Conservation (phyloP, 2,797 vertebrate species). For the Esox masquinongy region DNA sequence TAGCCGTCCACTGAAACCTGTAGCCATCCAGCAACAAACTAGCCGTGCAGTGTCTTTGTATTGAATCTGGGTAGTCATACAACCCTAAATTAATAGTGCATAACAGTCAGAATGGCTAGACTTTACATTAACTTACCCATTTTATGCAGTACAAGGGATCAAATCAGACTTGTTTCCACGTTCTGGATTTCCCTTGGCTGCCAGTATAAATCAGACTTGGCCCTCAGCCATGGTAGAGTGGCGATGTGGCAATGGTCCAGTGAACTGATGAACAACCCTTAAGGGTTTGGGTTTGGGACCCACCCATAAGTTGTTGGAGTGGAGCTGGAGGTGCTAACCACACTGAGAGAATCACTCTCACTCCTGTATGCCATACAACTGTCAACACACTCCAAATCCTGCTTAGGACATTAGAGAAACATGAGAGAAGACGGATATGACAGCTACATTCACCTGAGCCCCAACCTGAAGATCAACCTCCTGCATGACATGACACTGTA, state of each 20-base stretch:
- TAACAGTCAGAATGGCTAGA: neutral
- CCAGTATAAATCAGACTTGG: neutral
- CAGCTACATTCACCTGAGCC: neutral
- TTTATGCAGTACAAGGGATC: neutral
- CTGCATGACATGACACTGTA: constrained; percentile 21
- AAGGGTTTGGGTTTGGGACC: neutral
- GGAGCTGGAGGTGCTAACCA: neutral
- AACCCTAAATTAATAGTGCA: neutral
- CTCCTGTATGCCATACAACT: neutral
- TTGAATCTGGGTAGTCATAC: neutral
- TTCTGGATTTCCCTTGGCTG: neutral
- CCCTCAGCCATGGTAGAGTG: neutral
- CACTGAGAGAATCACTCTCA: neutral
- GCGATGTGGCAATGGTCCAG: neutral
- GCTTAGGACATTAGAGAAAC: neutral
- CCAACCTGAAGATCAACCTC: neutral
- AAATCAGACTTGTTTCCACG: neutral
- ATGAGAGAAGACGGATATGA: neutral
- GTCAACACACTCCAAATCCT: neutral
- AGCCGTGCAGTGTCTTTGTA: neutral
- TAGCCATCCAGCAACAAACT: neutral
- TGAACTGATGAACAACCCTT: neutral
- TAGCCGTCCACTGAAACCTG: neutral
- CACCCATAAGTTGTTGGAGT: neutral
- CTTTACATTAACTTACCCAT: neutral